Conservation (phyloP, 2,888 invertebrate genomes). For the Drosophila borborema region DNA sequence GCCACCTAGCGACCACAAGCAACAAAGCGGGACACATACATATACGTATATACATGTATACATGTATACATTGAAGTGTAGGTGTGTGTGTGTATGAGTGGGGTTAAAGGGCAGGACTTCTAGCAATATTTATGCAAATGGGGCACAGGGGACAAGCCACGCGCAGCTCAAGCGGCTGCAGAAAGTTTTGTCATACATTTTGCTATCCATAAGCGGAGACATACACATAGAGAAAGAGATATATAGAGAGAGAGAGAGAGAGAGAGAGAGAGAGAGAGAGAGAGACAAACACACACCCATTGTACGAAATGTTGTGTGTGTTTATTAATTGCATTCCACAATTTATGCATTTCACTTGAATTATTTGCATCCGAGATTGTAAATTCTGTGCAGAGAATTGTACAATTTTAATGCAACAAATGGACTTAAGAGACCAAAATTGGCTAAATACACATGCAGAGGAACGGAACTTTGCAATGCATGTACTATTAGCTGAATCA, state of each 20-base stretch:
- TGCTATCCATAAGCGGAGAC: constrained; percentile 32
- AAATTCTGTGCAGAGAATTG: constrained; percentile 16
- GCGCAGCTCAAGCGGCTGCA: constrained; percentile 49
- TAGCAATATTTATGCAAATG: constrained; percentile 76
- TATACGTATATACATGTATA: neutral
- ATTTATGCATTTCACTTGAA: constrained; percentile 67
- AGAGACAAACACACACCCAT: constrained; percentile 4
- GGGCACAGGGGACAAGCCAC: constrained; percentile 51
- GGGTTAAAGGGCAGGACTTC: constrained; percentile 38
- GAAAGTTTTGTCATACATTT: constrained; percentile 68
- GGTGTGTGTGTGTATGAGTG: neutral
- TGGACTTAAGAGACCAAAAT: constrained; percentile 1
- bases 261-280: too few relatives aligned
- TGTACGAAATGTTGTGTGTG: constrained; percentile 29
- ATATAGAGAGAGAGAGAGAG: constrained; percentile 1
- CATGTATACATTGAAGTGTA: neutral
- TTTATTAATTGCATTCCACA: constrained; percentile 70
- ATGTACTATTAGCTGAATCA: neutral
- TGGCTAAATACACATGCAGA: neutral
- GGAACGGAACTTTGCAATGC: too few relatives aligned
- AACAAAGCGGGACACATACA: constrained; percentile 21
- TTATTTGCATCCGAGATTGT: constrained; percentile 45
- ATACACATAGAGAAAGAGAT: constrained; percentile 13
- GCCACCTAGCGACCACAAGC: constrained; percentile 73
- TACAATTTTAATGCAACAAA: constrained; percentile 12